Percentiles rank a stretch among this genome's conserved stretches.
Evolutionary conservation across 1,140 invertebrate genomes (phyloP).

Genomic region (Tetramorium simillimum): DNA sequence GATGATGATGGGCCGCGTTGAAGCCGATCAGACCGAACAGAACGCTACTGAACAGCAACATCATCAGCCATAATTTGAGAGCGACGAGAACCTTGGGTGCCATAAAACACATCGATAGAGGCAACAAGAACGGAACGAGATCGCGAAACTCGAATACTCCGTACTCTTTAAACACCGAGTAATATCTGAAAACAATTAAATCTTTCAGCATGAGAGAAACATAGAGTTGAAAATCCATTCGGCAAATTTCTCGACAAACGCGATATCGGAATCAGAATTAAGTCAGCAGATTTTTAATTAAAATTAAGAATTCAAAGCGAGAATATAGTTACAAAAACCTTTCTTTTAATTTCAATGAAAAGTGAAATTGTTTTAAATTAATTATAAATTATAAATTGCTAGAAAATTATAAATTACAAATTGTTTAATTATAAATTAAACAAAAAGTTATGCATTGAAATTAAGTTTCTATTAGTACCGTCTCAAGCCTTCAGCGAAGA

Average conservation of each 20-base stretch:
- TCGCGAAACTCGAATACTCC: slow-evolving; percentile 76
- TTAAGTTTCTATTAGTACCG: slow-evolving; percentile 81
- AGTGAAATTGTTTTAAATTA: no score
- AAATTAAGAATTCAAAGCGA: neutral
- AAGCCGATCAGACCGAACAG: slow-evolving; percentile 88
- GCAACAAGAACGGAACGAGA: slow-evolving; percentile 85
- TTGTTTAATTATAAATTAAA: no score
- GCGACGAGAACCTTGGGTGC: slow-evolving; percentile 76
- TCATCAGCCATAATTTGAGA: slow-evolving; percentile 87
- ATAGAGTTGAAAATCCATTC: neutral
- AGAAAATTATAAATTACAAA: no score
- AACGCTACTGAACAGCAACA: slow-evolving; percentile 87
- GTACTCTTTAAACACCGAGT: slow-evolving; percentile 56
- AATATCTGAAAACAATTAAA: slow-evolving; percentile 76
- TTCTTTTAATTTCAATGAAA: neutral
- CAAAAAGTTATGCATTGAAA: no score
- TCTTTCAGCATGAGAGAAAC: neutral
- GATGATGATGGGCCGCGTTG: no score
- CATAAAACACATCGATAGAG: slow-evolving; percentile 84
- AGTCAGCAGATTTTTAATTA: neutral
- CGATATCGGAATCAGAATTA: neutral
- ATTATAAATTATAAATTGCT: no score
- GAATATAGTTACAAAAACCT: neutral
- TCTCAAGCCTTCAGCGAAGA: slow-evolving; percentile 81
- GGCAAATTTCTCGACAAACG: neutral